Conservation (phyloP, 2,888 invertebrate genomes). For the Megamerina dolium region DNA sequence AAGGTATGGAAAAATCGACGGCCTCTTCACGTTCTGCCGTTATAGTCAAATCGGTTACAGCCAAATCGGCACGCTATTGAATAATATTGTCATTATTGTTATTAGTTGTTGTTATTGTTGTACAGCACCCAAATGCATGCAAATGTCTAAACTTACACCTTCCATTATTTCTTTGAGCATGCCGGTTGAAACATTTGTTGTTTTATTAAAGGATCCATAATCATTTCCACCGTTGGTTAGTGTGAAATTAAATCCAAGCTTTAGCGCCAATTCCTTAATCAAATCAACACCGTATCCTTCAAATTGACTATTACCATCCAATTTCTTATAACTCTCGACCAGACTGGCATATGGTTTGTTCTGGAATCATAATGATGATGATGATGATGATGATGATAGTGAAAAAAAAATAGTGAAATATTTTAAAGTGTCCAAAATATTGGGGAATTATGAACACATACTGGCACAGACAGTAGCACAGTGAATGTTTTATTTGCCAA, state of each 20-base stretch:
- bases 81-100: no score
- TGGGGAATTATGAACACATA: no score
- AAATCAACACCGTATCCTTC: slow-evolving; percentile 87
- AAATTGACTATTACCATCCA: slow-evolving; percentile 73
- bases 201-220: slow-evolving; percentile 63
- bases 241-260: slow-evolving; percentile 76
- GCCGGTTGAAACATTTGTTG: slow-evolving; percentile 70
- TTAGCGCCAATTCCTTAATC: slow-evolving; percentile 68
- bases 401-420: neutral
- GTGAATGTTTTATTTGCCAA: slow-evolving; percentile 66
- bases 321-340: slow-evolving; percentile 59
- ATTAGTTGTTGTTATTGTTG: no score
- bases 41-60: slow-evolving; percentile 83
- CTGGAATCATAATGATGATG: slow-evolving; percentile 53
- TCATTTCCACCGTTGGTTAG: slow-evolving; percentile 70
- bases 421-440: neutral
- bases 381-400: neutral
- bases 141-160: slow-evolving; percentile 42
- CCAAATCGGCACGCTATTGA: slow-evolving; percentile 81
- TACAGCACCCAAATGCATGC: no score
- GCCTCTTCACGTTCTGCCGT: slow-evolving; percentile 81
- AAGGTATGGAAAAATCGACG: slow-evolving; percentile 92
- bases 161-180: slow-evolving; percentile 81
- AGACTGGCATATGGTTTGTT: slow-evolving; percentile 80
- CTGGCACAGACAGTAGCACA: slow-evolving; percentile 65